Base-by-base conservation (phyloP, 2,797 vertebrate genomes). In the Paratrypauchen microcephalus region DNA sequence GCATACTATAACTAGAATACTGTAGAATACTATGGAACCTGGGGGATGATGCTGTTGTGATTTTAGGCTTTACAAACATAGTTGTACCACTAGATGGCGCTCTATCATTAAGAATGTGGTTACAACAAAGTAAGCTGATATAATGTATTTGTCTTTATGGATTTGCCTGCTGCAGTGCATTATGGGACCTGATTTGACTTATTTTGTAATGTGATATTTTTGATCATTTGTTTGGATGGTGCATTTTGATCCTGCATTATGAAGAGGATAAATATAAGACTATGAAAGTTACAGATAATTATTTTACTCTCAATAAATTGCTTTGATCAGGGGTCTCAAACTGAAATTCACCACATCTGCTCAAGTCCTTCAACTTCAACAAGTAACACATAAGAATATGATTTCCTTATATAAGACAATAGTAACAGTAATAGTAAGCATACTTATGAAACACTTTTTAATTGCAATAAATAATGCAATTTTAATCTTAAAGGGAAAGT, bases 251-350 rank as follows among this genome's bases (percentile, higher is more conserved):
- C 41, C 11, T 41, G 60, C 60, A 41, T 62, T 62, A 21, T 62
- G 60, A 62, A 41, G 30, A 36, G 32, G 5, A 12, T 13, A 2
- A 4, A 41, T 21, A 15, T 41, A 23, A 5, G 21, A 3, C 19
- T 41, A 23, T 13, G 32, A 36, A 13, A 28, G 18, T 4, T 23
- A 41, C 9, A 62, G 9, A 62, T 21, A 0, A 60, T 32, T 11
- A n/a, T 36, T n/a, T 9, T 36, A 28, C 13, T 15, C 24, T 66
- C 0, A 21, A 24, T 62, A 39, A 59, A 39, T 19, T 64, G 1
- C n/a, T 72, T 48, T 76, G 28, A 69, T 13, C 70, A 71, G 73
- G 60, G 65, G 68, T 13, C 21, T 55, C n/a, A 55, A 55, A 23
- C 23, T 28, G 55, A 57, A 57, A 19, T 26, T 57, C 24, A 45